Evolutionary conservation across 2,113 vertebrate genomes (phyloP).

Genomic region (Sinocyclocheilus anophthalmus): DNA sequence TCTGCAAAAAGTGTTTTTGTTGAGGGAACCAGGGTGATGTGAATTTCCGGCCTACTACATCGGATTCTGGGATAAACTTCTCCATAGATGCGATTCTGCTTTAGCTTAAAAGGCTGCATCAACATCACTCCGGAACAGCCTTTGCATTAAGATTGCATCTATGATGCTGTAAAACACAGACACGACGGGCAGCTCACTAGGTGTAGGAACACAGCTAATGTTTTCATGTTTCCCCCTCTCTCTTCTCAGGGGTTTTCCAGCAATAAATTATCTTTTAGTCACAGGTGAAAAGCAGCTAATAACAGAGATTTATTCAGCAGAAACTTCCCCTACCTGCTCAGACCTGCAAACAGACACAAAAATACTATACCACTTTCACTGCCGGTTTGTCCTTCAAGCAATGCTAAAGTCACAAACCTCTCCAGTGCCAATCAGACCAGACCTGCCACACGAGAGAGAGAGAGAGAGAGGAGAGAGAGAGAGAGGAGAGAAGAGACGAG

Average conservation of each 20-base stretch:
- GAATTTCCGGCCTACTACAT: neutral
- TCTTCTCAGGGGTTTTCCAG: conserved; percentile 34
- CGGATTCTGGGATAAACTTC: neutral
- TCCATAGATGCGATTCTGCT: neutral
- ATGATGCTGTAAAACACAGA: neutral
- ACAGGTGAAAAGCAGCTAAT: conserved; percentile 24
- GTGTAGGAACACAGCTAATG: neutral
- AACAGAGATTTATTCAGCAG: neutral
- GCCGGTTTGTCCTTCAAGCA: conserved; percentile 8
- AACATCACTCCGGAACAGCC: neutral
- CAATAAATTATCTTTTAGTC: conserved; percentile 18
- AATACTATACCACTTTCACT: conserved; percentile 39
- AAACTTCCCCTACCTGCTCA: conserved; percentile 18
- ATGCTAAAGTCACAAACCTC: conserved; percentile 40
- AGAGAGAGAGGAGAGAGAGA: neutral
- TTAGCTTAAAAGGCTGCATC: neutral
- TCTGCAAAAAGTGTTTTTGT: neutral
- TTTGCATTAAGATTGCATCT: neutral
- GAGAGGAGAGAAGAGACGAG: conserved; percentile 31
- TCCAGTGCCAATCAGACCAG: conserved; percentile 36
- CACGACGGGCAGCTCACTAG: neutral
- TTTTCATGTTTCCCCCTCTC: neutral
- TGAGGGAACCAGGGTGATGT: no score
- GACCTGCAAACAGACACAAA: conserved; percentile 35
- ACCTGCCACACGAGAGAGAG: neutral